Evolutionary conservation across 2,888 invertebrate genomes (phyloP), one percentile per base, ranked within the genome.

Genomic region (Drosophila neonasuta): DNA sequence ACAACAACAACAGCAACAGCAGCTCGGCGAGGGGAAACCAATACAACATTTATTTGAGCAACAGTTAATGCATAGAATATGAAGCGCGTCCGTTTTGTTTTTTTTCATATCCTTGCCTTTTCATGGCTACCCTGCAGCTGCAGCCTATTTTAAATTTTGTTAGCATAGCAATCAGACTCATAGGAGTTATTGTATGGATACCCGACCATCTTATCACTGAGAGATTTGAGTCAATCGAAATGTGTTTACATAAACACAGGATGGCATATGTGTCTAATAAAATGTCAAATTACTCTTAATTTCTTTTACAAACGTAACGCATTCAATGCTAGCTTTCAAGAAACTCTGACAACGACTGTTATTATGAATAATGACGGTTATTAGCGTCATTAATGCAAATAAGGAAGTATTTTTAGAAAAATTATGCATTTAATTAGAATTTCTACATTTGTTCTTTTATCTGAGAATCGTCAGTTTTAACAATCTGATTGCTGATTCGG

Each of bases 41-140:
- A 76, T 41, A 7, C 13, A 45, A 30, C 52, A 29, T 56, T 41
- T 58, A 36, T 46, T 64, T 45, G 59, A 57, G 61, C 65, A 69
- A 72, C 86, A 71, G 77, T 85, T 82, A 83, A 77, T 80, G 80
- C 80, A 84, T 81, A 81, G 71, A 66, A 84, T 63, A 81, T 84
- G 77, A 81, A 63, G 59, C 65, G 48, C 52, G 24, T 51, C 50
- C 62, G 52, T 55, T 55, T 56, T 68, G 4, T 17, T 48, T 58
- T 7, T 17, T 17, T 48, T 58, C 15, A 15, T 44, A 29, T 52
- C 45, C 56, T 20, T 41, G 15, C 30, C 49, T 39, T 39, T 8
- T 8, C 11, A 42, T 13, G 24, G 29, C 34, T 24, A 20, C 44
- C 71, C 51, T 48, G 68, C 77, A 79, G 70, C 80, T 81, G 76